Evolutionary conservation across 2,888 invertebrate species (phyloP).

Genomic region (Amphipyra berbera): DNA sequence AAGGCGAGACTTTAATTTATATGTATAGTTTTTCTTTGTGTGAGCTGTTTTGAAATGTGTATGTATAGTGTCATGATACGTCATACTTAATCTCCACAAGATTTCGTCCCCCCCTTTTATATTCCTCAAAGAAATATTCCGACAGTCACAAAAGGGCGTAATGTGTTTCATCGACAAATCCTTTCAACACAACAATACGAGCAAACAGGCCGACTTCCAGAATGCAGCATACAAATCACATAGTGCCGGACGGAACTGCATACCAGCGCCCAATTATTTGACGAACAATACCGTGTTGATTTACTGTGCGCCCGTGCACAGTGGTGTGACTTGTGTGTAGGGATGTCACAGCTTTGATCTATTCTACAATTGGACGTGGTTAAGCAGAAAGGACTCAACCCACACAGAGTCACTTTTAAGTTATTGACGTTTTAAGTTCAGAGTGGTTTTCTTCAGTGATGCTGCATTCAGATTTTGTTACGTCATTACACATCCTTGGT

Average conservation of each 20-base stretch:
- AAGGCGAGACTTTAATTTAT: no score
- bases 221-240: slow-evolving; percentile 45
- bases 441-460: no score
- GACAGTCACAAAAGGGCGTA: slow-evolving; percentile 39
- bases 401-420: no score
- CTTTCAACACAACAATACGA: slow-evolving; percentile 35
- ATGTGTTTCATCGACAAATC: slow-evolving; percentile 42
- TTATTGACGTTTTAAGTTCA: no score
- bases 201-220: slow-evolving; percentile 42
- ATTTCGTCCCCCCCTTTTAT: slow-evolving; percentile 37
- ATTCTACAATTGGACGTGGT: no score
- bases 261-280: slow-evolving; percentile 61
- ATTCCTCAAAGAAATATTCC: slow-evolving; percentile 39
- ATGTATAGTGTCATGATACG: slow-evolving; percentile 37
- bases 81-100: slow-evolving; percentile 55
- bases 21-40: slow-evolving; percentile 53
- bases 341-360: slow-evolving; percentile 39
- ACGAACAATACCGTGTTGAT: slow-evolving; percentile 62
- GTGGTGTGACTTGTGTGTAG: slow-evolving; percentile 43
- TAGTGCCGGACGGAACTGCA: slow-evolving; percentile 58
- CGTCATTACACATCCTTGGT: no score
- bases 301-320: slow-evolving; percentile 47
- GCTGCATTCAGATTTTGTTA: no score
- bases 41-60: slow-evolving; percentile 38
- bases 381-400: no score